Conservation (phyloP, 1,140 invertebrate species). For the Onthophagus taurus region DNA sequence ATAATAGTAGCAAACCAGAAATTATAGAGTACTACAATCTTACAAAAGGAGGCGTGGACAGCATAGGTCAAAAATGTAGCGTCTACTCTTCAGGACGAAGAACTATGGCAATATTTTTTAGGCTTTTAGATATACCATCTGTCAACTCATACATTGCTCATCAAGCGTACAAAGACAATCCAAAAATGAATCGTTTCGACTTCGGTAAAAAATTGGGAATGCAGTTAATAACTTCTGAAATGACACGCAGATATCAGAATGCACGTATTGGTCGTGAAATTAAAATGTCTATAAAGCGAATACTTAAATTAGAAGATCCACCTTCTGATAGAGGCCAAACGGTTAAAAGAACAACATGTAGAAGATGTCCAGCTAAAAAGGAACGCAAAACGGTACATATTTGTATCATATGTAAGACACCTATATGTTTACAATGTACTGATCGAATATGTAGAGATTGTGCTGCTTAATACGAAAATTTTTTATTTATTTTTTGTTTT, state of each 20-base stretch:
- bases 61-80: conserved; percentile 27
- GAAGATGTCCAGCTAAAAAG: conserved; percentile 1
- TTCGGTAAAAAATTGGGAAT: conserved; percentile 22
- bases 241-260: conserved; percentile 21
- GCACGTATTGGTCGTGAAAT: not conserved
- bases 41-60: conserved; percentile 33
- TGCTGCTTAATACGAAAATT: too few species aligned
- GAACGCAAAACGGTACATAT: not conserved
- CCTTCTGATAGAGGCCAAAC: not conserved
- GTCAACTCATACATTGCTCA: conserved; percentile 13
- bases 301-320: not conserved
- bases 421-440: not conserved
- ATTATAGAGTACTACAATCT: conserved; percentile 28
- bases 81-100: conserved; percentile 21
- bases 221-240: conserved; percentile 14
- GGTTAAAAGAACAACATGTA: not conserved
- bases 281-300: not conserved
- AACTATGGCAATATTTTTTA: conserved; percentile 27
- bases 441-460: too few species aligned
- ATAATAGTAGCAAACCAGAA: conserved; percentile 23
- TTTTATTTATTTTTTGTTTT: too few species aligned
- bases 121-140: conserved; percentile 23
- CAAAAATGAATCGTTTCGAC: conserved; percentile 11
- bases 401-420: not conserved
- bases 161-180: conserved; percentile 10